Conservation (phyloP, 1,140 invertebrate species). For the Zophobas atratus region DNA sequence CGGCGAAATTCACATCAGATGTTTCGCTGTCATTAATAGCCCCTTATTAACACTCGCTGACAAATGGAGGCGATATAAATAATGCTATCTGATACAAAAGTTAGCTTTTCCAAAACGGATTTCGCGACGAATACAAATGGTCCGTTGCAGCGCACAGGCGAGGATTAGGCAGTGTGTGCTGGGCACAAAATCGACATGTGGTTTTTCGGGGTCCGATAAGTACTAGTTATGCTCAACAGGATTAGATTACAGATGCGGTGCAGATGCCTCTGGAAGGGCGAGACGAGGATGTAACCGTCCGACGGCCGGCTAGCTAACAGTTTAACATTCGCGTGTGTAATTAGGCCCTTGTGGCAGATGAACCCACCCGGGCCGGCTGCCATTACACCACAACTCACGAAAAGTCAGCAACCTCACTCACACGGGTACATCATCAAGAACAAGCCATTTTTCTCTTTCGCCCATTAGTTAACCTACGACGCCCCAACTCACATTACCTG, state of each 20-base stretch:
- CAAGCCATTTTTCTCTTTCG: background rate
- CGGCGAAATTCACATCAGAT: slow-evolving; percentile 15
- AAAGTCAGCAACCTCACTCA: slow-evolving; percentile 30
- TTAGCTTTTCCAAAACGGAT: slow-evolving; percentile 20
- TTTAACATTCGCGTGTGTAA: slow-evolving; percentile 45
- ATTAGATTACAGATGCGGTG: slow-evolving; percentile 41
- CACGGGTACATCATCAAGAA: background rate
- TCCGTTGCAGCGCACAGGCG: background rate
- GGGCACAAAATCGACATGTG: slow-evolving; percentile 32
- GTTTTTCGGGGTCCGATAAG: slow-evolving; percentile 42
- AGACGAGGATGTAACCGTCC: slow-evolving; percentile 42
- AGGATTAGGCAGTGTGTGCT: slow-evolving; percentile 31
- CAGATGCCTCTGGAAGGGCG: slow-evolving; percentile 35
- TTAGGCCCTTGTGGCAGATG: slow-evolving; percentile 46
- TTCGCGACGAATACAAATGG: slow-evolving; percentile 38
- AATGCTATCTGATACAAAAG: slow-evolving; percentile 22
- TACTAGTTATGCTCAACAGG: slow-evolving; percentile 36
- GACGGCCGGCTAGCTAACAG: slow-evolving; percentile 13
- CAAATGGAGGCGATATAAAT: slow-evolving; percentile 34
- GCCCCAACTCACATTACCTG: background rate
- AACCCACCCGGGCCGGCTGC: slow-evolving; percentile 39
- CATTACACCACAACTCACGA: slow-evolving; percentile 34
- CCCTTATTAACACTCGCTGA: slow-evolving; percentile 26
- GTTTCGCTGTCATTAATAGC: slow-evolving; percentile 34
- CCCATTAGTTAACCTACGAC: background rate